Percentiles rank a stretch among this genome's conserved stretches.
These are phyloP conservation scores for Heliornis fulica DNA, from an alignment of 2,113 vertebrate species.

Conservation along the genomic window DNA sequence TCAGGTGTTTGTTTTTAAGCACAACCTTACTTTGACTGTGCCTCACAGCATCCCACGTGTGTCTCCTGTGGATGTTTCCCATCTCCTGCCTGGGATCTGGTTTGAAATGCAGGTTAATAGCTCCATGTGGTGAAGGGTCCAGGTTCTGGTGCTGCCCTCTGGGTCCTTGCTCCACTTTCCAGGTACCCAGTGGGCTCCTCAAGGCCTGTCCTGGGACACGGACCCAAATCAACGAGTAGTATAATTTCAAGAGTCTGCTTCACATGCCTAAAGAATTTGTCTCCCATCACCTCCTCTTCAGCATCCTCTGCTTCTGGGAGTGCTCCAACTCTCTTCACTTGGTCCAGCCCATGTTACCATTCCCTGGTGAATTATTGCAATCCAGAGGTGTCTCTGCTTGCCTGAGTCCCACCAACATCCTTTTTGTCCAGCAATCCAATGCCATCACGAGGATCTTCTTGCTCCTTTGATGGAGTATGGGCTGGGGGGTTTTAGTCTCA, in stretches of 20 bases:
- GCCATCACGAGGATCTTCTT: fast-evolving
- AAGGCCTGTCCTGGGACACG: background rate
- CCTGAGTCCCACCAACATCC: background rate
- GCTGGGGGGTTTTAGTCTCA: background rate
- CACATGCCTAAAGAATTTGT: fast-evolving
- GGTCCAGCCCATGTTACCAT: background rate
- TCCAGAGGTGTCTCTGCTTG: background rate
- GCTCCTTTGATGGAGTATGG: fast-evolving
- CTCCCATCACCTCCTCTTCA: background rate
- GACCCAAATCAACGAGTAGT: background rate
- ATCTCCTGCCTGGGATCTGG: background rate
- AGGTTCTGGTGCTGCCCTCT: background rate
- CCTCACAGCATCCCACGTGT: background rate
- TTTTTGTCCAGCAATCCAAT: background rate
- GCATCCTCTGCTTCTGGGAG: background rate
- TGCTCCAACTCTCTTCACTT: background rate
- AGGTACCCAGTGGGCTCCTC: background rate
- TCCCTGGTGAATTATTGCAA: background rate
- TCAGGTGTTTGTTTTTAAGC: background rate
- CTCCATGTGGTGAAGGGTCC: background rate
- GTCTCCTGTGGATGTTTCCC: background rate
- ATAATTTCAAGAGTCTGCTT: background rate
- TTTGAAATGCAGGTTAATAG: background rate
- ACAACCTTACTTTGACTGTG: background rate
- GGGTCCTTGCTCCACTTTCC: background rate